Evolutionary conservation across 2,888 invertebrate species (phyloP), one percentile per base, ranked within the genome.

Genomic region (Leptinotarsa tumamoca): DNA sequence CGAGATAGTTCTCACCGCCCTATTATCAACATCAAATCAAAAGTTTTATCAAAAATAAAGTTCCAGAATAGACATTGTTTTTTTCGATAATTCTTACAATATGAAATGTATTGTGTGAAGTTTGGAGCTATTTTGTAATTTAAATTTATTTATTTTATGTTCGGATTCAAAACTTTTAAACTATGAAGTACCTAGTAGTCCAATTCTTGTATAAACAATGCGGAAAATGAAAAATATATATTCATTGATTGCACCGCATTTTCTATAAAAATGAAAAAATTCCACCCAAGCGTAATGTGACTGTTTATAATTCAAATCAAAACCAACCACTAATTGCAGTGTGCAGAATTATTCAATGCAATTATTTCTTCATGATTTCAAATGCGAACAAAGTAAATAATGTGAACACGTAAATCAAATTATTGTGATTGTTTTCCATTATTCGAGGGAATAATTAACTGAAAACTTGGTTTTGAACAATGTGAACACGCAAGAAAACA

Each of bases 291-390:
- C 21, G 23, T 58, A 58, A 27, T 23, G 58, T 23, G 21, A 58
- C 23, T 21, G 1, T 58, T 58, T 58, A 23, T 23, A 14, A 58
- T 58, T 58, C 23, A 58, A 23, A 10, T 58, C 5, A 23, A 67
- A 67, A 67, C 15, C 67, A 67, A 18, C 33, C 67, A 18, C 43
- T 67, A n/a, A 67, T 67, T 67, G 49, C 21, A 17, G 49, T 18
- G 43, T 43, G 33, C 67, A 5, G 18, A 49, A 67, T 49, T 67
- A 67, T 18, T 67, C n/a, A 33, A 7, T 67, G 67, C 67, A 67
- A 67, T 49, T 67, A 67, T 49, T 43, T 15, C 67, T 33, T 67
- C 33, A 49, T 67, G 49, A 33, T 67, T 67, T 49, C 43, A 67
- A 49, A 49, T 49, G 5, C 17, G 7, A 67, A 67, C 67, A 18